A percentile compares a stretch with the other conserved stretches of the same genome.
phyloP scores from a whole-genome alignment of 2,888 invertebrate species.

The Lasius fuliginosus region DNA sequence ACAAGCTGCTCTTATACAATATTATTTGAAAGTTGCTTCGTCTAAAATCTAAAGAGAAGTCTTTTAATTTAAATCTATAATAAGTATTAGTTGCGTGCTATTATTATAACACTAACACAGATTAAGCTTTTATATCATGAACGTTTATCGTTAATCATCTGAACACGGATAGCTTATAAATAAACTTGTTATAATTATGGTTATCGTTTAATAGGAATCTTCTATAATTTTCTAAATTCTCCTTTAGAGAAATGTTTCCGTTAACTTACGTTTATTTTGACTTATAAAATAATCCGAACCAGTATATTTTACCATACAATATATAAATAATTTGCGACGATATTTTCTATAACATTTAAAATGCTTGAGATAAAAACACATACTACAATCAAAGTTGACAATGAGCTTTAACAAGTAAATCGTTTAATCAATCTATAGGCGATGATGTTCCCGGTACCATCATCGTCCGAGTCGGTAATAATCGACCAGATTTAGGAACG shows the following conservation, averaged over 20 bases:
- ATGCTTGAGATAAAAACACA: background rate
- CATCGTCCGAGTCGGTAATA: slow-evolving; percentile 96
- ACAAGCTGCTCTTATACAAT: background rate
- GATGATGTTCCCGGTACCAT: slow-evolving; percentile 93
- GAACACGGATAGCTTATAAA: background rate
- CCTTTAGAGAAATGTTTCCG: background rate
- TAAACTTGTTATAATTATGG: slow-evolving; percentile 4
- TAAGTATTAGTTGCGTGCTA: background rate
- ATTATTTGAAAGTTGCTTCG: slow-evolving; percentile 9
- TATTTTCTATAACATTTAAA: background rate
- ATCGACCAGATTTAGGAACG: slow-evolving; percentile 95
- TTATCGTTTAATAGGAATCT: background rate
- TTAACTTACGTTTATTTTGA: background rate
- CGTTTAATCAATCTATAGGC: slow-evolving; percentile 86
- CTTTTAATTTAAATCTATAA: slow-evolving; percentile 4
- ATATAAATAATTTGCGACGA: background rate
- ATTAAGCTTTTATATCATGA: slow-evolving; percentile 15
- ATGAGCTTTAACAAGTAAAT: background rate
- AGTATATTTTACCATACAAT: background rate
- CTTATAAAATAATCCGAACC: background rate
- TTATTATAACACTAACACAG: slow-evolving; percentile 38
- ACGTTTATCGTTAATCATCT: slow-evolving; percentile 30
- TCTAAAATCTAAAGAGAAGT: background rate
- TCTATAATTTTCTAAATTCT: slow-evolving; percentile 23
- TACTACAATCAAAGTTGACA: background rate